Base-by-base conservation (phyloP, 1,140 invertebrate genomes). In the Drosophila pruinosa region DNA sequence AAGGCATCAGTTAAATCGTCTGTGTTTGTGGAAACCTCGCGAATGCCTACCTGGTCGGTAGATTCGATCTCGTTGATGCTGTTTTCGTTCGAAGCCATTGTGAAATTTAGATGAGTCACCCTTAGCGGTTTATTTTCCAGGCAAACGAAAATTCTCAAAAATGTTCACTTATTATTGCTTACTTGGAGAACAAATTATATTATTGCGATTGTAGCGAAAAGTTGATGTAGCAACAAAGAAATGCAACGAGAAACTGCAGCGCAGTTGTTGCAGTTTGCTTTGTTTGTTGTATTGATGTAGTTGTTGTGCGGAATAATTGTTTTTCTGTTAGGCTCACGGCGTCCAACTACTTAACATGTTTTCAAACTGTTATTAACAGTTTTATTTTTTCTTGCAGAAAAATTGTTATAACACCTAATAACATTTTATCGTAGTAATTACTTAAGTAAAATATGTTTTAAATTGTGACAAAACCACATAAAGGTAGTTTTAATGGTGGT, bases 1-100 rank as follows among this genome's bases (percentile, higher is more conserved):
- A 90, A 72, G 4, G 89, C 89, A 39, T 90, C 89, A 1, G 76
- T 78, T 4, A 72, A 45, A 48, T 90, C 89, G 50, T 89, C 71
- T n/a, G 70, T 78, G 10, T 68, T 76, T 10, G 72, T 74, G 0
- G 65, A 38, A 7, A 54, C 72, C 19, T 85, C 75, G 12, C 73
- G 72, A n/a, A 72, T 75, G 22, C 89, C 89, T 14, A 83, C 81
- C 77, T 89, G 89, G 45, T 90, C 89, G 7, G 34, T 72, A 28
- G 80, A 85, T 24, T 85, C 81, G 41, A 75, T 63, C 43, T 70
- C 67, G 7, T 59, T 70, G 31, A 12, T 73, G 14, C 19, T 52
- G 15, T 72, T 59, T 17, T 61, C 54, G 54, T 72, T 75, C 5
- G 59, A 73, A 59, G 77, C 81, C 81, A 85, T 85, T 76, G 69